Percentiles rank a stretch among this genome's conserved stretches.
Conservation (phyloP, 2,888 invertebrate genomes). For the Atrina japonica region DNA sequence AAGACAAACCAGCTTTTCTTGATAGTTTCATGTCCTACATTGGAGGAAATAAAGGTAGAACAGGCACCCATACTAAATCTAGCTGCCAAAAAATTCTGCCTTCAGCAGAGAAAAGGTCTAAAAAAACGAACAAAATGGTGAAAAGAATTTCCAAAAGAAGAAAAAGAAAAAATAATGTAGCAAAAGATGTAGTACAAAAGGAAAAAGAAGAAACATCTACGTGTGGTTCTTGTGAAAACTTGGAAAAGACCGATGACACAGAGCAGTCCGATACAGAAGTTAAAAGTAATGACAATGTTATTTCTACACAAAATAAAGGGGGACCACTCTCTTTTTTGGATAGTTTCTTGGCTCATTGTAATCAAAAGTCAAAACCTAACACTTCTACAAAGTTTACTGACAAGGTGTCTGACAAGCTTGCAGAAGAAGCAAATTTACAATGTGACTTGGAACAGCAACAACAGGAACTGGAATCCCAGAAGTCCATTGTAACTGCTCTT, state of each 20-base stretch:
- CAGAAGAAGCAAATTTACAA: no score
- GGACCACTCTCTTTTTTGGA: slow-evolving; percentile 5
- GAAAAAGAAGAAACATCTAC: neutral
- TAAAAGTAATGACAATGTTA: neutral
- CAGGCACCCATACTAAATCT: no score
- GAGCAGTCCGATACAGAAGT: neutral
- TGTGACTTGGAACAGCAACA: no score
- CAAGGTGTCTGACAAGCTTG: neutral
- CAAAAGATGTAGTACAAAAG: neutral
- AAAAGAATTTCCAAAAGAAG: neutral
- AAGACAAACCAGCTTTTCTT: slow-evolving; percentile 3
- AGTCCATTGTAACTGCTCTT: no score
- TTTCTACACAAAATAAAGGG: neutral
- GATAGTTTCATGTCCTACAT: slow-evolving; percentile 18
- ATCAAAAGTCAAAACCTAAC: neutral
- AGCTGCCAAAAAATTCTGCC: no score
- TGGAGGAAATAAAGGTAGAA: neutral
- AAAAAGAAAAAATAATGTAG: slow-evolving; percentile 1
- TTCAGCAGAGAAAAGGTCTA: neutral
- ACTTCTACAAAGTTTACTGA: neutral
- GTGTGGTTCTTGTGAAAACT: neutral
- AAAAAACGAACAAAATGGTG: neutral
- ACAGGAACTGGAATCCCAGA: no score
- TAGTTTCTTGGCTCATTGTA: slow-evolving; percentile 23
- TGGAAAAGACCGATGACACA: neutral